Evolutionary conservation across 2,113 vertebrate genomes (phyloP), one percentile per base, ranked within the genome.

Genomic region (Oceanites oceanicus): DNA sequence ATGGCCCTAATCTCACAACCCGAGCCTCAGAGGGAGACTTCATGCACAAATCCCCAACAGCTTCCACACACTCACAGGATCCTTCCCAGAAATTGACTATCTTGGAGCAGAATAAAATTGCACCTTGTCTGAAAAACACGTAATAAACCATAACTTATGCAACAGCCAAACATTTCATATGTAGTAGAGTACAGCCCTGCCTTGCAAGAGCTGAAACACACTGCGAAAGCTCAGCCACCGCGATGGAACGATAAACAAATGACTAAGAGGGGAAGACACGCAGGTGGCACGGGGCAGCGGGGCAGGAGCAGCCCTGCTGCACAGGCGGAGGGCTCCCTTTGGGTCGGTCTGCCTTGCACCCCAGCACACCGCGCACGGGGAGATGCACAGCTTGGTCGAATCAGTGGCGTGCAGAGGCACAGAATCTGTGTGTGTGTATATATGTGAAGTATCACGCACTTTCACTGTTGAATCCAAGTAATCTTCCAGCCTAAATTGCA

Each of bases 201-300:
- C 66, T 34, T 3, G 47, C 52, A 4, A 30, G 68, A 71, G 66
- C 72, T 71, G 76, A 58, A 53, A 22, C 12, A 3, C 42, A 5
- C 7, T 11, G 5, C 0, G 2, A 26, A 34, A 50, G 50, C 88
- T 44, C 34, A 21, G 78, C 34, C 2, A 0, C 2, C 0, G 4
- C 15, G 85, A 15, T 3, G 56, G 45, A 29, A 8, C 1, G 9
- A 26, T 6, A 8, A 26, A 16, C 3, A 4, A 9, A 10, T 2
- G 50, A 26, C 27, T 1, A 7, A 12, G 0, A 18, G 50, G 44
- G 34, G n/a, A 15, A 10, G 34, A 10, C 8, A 2, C 0, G 3
- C 32, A n/a, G 2, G 17, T 3, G 45, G 62, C 61, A 20, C 0
- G 5, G n/a, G n/a, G 8, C 17, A 23, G 19, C 8, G 2, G 73